A percentile compares a stretch with the other conserved stretches of the same genome.
phyloP scores from a whole-genome alignment of 2,888 invertebrate species.

The Micoletzkya japonica region DNA sequence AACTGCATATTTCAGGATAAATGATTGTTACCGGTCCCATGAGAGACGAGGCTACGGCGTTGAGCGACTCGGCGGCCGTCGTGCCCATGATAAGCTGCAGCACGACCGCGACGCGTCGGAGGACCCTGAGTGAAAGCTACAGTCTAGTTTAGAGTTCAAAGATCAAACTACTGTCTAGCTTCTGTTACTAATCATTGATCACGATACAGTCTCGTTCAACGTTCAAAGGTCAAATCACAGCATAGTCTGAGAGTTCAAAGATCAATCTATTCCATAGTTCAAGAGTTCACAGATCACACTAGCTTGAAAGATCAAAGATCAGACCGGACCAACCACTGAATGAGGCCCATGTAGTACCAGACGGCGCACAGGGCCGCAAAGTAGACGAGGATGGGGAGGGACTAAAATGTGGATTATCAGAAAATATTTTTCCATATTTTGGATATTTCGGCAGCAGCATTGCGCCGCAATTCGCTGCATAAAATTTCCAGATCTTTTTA shows the following conservation, averaged over 20 bases:
- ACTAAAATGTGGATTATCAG: conserved; percentile 60
- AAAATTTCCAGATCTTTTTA: no score
- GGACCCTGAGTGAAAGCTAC: conserved; percentile 12
- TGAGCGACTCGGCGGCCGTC: conserved; percentile 89
- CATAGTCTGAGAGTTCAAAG: no score
- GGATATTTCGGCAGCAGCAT: no score
- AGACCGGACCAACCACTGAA: conserved; percentile 30
- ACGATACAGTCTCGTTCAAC: no score
- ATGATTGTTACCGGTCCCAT: conserved; percentile 77
- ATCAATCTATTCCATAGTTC: neutral
- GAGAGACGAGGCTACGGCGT: conserved; percentile 87
- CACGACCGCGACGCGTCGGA: conserved; percentile 16
- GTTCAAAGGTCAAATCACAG: no score
- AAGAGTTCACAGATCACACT: neutral
- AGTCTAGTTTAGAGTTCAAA: no score
- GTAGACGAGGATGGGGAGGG: conserved; percentile 72
- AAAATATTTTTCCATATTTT: neutral
- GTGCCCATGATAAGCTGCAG: conserved; percentile 68
- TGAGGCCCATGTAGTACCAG: conserved; percentile 33
- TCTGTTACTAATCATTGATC: no score
- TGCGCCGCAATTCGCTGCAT: no score
- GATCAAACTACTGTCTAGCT: no score
- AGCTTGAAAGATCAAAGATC: neutral
- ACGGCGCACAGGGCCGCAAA: conserved; percentile 33
- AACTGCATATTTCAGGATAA: no score